Evolutionary conservation across 2,797 vertebrate genomes (phyloP).

Genomic region (Cynopterus sphinx): DNA sequence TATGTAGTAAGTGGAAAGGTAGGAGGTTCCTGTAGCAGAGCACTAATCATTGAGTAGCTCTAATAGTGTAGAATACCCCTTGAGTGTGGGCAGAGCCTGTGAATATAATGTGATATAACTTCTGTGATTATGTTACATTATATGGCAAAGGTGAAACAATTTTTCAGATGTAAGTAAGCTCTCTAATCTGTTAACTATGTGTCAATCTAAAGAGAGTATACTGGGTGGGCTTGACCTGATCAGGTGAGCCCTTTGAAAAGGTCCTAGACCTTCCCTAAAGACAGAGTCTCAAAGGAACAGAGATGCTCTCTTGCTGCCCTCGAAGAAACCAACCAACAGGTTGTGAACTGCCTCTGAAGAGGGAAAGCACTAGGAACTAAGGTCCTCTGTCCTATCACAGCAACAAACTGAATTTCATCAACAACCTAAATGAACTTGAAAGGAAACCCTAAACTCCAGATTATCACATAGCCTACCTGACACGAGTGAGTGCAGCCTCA

Average conservation of each 20-base stretch:
- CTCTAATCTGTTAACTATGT: background rate
- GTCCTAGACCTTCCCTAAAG: background rate
- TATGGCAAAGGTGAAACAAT: background rate
- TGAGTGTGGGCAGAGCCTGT: background rate
- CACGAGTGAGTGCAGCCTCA: background rate
- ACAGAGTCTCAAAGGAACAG: background rate
- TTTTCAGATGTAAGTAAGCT: slow-evolving; percentile 13
- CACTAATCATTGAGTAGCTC: background rate
- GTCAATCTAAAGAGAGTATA: background rate
- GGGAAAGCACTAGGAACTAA: background rate
- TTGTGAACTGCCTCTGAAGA: background rate
- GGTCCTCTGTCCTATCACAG: background rate
- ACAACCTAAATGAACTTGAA: background rate
- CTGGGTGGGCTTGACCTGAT: background rate
- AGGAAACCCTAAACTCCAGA: background rate
- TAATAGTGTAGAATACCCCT: background rate
- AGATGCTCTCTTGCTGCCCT: background rate
- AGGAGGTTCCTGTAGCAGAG: background rate
- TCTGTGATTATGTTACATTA: background rate
- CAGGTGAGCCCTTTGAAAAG: background rate
- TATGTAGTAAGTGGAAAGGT: background rate
- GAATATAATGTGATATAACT: background rate
- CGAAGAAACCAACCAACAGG: background rate
- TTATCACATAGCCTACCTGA: background rate
- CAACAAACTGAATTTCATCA: background rate